phyloP scores from a whole-genome alignment of 53 echinoderm and acorn worm genomes.

The Actinopyga echinites region DNA sequence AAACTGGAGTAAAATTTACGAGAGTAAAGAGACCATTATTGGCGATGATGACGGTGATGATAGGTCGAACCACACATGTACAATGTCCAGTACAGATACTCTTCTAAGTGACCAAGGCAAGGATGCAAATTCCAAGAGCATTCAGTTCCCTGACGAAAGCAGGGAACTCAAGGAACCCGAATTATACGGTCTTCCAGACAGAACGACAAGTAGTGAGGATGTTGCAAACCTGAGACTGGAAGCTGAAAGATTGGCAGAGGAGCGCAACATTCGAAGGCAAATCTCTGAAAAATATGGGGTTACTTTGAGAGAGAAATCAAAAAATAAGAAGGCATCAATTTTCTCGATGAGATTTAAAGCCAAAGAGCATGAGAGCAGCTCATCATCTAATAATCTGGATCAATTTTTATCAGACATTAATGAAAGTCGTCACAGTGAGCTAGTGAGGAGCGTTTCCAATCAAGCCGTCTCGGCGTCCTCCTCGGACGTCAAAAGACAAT shows the following conservation, averaged over 20 bases:
- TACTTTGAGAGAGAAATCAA: constrained; percentile 22
- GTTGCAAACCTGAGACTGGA: not conserved
- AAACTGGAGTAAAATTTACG: constrained; percentile 34
- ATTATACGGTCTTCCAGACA: not conserved
- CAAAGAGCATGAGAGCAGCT: not conserved
- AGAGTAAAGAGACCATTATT: constrained; percentile 21
- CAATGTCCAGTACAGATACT: not conserved
- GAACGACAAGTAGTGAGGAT: not conserved
- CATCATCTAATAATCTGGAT: not conserved
- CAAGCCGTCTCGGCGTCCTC: not conserved
- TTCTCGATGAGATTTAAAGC: constrained; percentile 24
- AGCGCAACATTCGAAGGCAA: not conserved
- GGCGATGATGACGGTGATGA: not conserved
- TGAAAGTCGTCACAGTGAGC: not conserved
- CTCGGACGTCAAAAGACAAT: not conserved
- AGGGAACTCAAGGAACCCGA: constrained; percentile 11
- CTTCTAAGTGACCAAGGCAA: not conserved
- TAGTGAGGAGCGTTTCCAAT: too few species aligned
- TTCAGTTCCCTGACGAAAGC: not conserved
- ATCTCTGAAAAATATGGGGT: constrained; percentile 41
- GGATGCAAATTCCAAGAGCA: not conserved
- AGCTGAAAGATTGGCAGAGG: not conserved
- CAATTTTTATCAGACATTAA: not conserved
- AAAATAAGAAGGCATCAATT: constrained; percentile 3
- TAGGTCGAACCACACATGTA: not conserved